phyloP scores from a whole-genome alignment of 2,888 invertebrate species.

The Acholoe squamosa region DNA sequence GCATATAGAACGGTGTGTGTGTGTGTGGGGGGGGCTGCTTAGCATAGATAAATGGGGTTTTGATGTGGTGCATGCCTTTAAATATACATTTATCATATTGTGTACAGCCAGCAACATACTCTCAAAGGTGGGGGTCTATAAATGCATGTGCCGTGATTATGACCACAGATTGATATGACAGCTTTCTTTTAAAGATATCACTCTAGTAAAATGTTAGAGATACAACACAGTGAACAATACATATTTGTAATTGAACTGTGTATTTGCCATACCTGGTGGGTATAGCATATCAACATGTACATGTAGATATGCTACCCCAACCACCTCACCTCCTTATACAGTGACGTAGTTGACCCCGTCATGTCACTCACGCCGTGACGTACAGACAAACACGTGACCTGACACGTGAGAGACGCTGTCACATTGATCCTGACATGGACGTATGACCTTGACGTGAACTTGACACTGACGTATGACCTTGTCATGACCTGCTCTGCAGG shows the following conservation, averaged over 20 bases:
- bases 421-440: neutral
- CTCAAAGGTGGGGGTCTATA: too few species aligned
- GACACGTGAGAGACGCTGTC: neutral
- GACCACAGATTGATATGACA: too few species aligned
- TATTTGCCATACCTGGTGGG: neutral
- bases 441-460: neutral
- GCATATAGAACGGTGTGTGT: neutral
- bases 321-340: neutral
- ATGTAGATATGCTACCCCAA: neutral
- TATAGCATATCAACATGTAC: neutral
- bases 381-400: neutral
- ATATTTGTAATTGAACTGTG: neutral
- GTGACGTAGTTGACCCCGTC: constrained; percentile 5
- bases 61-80: too few species aligned
- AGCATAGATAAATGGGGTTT: neutral
- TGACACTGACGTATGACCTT: constrained; percentile 19
- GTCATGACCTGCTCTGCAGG: constrained; percentile 8
- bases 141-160: too few species aligned
- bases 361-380: neutral
- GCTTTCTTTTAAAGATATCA: neutral
- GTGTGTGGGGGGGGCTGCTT: neutral
- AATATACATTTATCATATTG: too few species aligned
- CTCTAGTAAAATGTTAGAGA: neutral
- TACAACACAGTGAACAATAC: neutral
- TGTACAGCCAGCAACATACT: too few species aligned